These are phyloP conservation scores for Apomyelois bistriatella DNA, from an alignment of 2,888 invertebrate genomes.

Conservation along the genomic window DNA sequence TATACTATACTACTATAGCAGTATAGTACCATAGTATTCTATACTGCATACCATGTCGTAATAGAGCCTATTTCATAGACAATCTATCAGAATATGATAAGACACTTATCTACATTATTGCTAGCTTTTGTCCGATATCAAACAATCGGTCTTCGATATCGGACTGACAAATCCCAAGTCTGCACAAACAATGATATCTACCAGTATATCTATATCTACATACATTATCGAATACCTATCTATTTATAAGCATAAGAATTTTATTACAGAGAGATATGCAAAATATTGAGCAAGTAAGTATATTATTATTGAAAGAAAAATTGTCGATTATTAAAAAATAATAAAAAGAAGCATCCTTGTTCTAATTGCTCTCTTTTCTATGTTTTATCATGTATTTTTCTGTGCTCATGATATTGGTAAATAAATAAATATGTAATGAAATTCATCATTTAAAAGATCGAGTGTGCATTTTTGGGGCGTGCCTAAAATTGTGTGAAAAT, in stretches of 20 bases:
- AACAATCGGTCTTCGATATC: constrained; percentile 33
- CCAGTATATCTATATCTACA: constrained; percentile 15
- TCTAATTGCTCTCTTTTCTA: too few species aligned
- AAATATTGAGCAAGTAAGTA: neutral
- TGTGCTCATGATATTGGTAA: too few species aligned
- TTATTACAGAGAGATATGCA: neutral
- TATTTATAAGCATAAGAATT: constrained; percentile 2
- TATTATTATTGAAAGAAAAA: too few species aligned
- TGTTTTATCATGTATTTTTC: too few species aligned
- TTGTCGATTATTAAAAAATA: too few species aligned
- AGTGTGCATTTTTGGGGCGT: too few species aligned
- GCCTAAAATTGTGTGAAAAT: too few species aligned
- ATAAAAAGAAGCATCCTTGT: too few species aligned
- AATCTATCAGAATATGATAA: neutral
- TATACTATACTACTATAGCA: too few species aligned
- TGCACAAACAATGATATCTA: constrained; percentile 27
- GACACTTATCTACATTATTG: constrained; percentile 3
- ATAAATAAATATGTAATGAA: too few species aligned
- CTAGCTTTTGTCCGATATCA: constrained; percentile 24
- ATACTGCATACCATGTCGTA: neutral
- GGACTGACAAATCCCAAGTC: constrained; percentile 21
- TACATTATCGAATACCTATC: constrained; percentile 14
- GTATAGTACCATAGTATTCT: too few species aligned
- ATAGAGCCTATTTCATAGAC: neutral
- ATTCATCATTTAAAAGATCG: too few species aligned